phyloP scores from a whole-genome alignment of 2,113 vertebrate species.

The Tichodroma muraria region DNA sequence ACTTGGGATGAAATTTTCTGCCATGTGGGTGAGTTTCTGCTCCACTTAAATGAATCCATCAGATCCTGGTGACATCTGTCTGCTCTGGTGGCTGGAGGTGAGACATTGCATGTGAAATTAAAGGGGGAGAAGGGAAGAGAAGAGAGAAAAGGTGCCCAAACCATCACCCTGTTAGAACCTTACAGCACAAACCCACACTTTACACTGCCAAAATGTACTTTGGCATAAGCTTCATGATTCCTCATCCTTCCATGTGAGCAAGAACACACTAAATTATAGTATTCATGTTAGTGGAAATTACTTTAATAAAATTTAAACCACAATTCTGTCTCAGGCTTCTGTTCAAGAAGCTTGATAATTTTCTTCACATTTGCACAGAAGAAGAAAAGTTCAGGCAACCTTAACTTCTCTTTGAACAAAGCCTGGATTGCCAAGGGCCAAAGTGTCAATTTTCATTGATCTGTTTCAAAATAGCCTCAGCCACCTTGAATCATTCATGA shows the following conservation, averaged over 20 bases:
- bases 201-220: not conserved
- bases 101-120: not conserved
- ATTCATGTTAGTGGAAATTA: not conserved
- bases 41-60: not conserved
- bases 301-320: not conserved
- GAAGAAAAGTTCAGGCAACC: not conserved
- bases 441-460: conserved; percentile 23
- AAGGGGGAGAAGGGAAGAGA: not conserved
- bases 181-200: not conserved
- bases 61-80: not conserved
- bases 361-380: not conserved
- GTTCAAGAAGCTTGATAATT: not conserved
- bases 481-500: conserved; percentile 30
- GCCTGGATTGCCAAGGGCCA: not conserved
- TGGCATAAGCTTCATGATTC: not conserved
- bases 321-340: not conserved
- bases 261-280: not conserved
- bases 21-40: not conserved
- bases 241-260: not conserved
- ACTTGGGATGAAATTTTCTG: not conserved
- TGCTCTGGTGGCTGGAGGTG: not conserved
- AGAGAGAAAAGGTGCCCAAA: not conserved
- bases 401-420: not conserved
- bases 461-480: not conserved
- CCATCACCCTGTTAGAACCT: not conserved